A percentile compares a stretch with the other conserved stretches of the same genome.
phyloP scores from a whole-genome alignment of 2,888 invertebrate species.

The Strigamia crassipes region DNA sequence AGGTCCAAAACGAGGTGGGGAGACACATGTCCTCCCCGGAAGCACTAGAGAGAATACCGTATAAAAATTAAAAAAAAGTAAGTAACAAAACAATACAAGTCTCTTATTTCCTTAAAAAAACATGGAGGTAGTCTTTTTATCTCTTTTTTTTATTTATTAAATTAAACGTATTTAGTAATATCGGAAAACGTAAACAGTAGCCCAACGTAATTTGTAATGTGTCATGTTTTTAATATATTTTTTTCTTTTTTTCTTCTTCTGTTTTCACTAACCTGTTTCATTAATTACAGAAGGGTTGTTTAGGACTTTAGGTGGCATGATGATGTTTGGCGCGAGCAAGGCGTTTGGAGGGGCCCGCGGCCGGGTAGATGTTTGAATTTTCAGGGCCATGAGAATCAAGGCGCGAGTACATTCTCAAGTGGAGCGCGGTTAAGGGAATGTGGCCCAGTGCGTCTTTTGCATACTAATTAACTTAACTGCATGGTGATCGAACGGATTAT shows the following conservation, averaged over 20 bases:
- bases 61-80: background rate
- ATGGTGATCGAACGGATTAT: conserved; percentile 38
- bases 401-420: conserved; percentile 42
- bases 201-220: background rate
- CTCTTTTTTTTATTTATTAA: background rate
- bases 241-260: background rate
- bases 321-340: conserved; percentile 36
- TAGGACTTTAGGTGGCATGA: conserved; percentile 19
- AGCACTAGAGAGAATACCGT: background rate
- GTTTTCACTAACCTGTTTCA: background rate
- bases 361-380: conserved; percentile 37
- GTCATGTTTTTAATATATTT: background rate
- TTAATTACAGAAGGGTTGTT: conserved; percentile 4
- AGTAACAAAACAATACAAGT: background rate
- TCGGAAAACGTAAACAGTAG: conserved; percentile 10
- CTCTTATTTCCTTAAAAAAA: background rate
- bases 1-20: background rate
- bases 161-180: background rate
- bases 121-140: background rate
- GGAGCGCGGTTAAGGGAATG: conserved; percentile 38
- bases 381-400: conserved; percentile 42
- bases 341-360: conserved; percentile 20
- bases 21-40: conserved; percentile 20
- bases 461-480: conserved; percentile 39
- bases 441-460: conserved; percentile 32